Conservation (phyloP, 2,797 vertebrate species). For the Pterois miles region DNA sequence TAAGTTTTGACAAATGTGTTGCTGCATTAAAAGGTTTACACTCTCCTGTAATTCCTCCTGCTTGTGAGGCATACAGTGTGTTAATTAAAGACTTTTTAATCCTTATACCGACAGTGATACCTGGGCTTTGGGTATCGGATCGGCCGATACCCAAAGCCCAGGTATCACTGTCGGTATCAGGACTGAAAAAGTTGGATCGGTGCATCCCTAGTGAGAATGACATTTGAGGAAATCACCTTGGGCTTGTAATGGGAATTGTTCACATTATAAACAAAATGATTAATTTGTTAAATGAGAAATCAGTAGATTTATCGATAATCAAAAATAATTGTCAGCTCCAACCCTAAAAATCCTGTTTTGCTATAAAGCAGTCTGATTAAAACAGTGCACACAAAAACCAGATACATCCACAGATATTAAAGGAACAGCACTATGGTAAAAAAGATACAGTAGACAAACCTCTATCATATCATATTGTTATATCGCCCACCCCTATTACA, state of each 20-base stretch:
- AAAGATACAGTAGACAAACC: neutral
- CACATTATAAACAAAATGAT: neutral
- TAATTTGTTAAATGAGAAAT: neutral
- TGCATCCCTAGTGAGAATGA: neutral
- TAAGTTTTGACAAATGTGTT: too few species aligned
- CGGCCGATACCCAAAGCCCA: too few species aligned
- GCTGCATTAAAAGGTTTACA: too few species aligned
- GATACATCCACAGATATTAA: neutral
- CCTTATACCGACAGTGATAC: too few species aligned
- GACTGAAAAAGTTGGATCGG: too few species aligned
- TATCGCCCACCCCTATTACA: neutral
- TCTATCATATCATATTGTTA: neutral
- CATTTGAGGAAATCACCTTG: neutral
- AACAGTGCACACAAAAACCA: neutral
- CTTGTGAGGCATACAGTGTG: too few species aligned
- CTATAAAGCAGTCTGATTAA: neutral
- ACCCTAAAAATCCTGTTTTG: neutral
- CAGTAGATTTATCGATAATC: neutral
- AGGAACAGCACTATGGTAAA: neutral
- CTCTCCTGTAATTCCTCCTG: too few species aligned
- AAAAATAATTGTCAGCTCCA: neutral
- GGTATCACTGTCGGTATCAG: too few species aligned
- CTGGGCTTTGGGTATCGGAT: too few species aligned
- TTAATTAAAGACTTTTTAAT: too few species aligned
- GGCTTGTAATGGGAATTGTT: neutral